Base-by-base conservation (phyloP, 1,140 invertebrate genomes). In the Yoshiicerus persimilis region DNA sequence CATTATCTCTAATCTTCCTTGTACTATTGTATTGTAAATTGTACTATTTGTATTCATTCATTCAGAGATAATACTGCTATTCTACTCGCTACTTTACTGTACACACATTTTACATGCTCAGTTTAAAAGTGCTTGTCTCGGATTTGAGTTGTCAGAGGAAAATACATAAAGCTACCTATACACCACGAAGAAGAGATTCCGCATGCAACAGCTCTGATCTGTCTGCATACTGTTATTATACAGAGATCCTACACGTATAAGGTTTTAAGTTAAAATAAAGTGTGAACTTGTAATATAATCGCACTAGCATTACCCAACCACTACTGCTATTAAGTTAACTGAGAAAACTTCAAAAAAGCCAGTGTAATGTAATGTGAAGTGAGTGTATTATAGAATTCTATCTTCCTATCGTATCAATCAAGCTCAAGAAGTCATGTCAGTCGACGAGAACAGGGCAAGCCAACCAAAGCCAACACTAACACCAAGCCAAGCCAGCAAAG, bases 341-440 rank as follows among this genome's bases (percentile, higher is more conserved):
- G 41, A 47, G 41, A 11, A 11, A 47, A 47, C 41, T 47, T 25
- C 62, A 66, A 5, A 66, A 47, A 11, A 47, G 4, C 8, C 4
- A 16, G 39, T 47, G 13, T 47, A 41, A 9, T 4, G 10, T n/a
- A 41, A 11, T 41, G 13, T 47, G 41, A 20, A 41, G 39, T 41
- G 39, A 16, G 41, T 47, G 20, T 47, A 11, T 47, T 32, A 32
- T 34, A 36, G 20, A 16, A 75, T 75, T 23, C 23, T 25, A 25
- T 8, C 23, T 8, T 36, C 23, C 27, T 30, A 77, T 77, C 70
- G 23, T 77, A 77, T 77, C 70, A 77, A 77, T 77, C 70, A 77
- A 77, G 70, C 70, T 34, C 70, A 77, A 77, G 70, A 77, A 77
- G 70, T 77, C 70, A 77, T 77, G 70, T 77, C 70, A 77, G 70